These are phyloP conservation scores for Chiloscyllium punctatum DNA, from an alignment of 2,797 vertebrate species.

Conservation along the genomic window DNA sequence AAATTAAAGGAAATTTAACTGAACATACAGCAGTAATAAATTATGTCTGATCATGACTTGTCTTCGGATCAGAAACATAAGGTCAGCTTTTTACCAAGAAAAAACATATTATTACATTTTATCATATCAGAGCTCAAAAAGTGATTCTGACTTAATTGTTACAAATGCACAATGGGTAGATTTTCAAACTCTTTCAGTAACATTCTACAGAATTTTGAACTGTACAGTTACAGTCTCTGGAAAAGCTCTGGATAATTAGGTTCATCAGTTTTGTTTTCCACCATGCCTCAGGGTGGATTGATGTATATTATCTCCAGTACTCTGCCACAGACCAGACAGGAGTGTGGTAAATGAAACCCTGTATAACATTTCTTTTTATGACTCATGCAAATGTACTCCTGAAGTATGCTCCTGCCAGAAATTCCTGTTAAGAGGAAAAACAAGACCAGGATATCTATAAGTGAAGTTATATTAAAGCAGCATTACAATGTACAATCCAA, in stretches of 20 bases:
- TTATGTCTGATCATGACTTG: not conserved
- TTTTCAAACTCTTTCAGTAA: not conserved
- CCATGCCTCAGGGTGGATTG: not conserved
- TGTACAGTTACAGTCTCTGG: not conserved
- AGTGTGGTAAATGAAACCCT: not conserved
- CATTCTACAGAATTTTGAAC: not conserved
- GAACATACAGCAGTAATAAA: not conserved
- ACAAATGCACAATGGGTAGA: not conserved
- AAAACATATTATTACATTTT: not conserved
- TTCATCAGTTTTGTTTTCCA: not conserved
- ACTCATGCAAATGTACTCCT: not conserved
- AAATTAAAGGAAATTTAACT: not conserved
- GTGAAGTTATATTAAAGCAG: not conserved
- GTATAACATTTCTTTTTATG: not conserved
- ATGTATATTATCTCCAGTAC: not conserved
- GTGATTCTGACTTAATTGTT: not conserved
- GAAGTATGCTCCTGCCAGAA: not conserved
- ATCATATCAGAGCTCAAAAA: not conserved
- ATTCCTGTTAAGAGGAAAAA: not conserved
- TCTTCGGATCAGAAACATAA: not conserved
- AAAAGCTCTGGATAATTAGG: not conserved
- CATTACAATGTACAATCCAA: not conserved
- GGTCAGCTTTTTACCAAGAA: not conserved
- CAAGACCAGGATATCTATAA: not conserved
- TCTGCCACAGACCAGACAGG: not conserved